phyloP scores from a whole-genome alignment of 2,797 vertebrate genomes.

The Kryptolebias ocellatus region DNA sequence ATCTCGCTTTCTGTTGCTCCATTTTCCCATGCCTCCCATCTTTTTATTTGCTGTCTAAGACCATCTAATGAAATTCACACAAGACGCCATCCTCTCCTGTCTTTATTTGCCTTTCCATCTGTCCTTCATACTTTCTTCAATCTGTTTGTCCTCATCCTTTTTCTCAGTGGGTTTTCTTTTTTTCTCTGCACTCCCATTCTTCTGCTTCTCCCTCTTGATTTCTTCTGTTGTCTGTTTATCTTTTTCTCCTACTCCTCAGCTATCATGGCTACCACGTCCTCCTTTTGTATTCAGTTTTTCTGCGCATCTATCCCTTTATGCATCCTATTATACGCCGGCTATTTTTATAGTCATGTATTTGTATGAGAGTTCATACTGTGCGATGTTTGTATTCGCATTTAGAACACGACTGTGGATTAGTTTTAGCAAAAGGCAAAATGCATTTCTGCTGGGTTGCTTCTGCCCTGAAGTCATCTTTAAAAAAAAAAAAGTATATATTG shows the following conservation, averaged over 20 bases:
- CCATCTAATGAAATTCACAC: conserved; percentile 67
- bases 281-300: conserved; percentile 1
- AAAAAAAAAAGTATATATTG: conserved; percentile 44
- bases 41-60: conserved; percentile 58
- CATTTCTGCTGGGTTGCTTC: conserved; percentile 48
- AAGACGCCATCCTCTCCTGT: conserved; percentile 18
- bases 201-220: conserved; percentile 12
- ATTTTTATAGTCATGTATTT: conserved; percentile 42
- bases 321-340: conserved; percentile 7
- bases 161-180: conserved; percentile 6
- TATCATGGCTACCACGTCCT: conserved; percentile 9
- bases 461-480: conserved; percentile 61
- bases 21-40: not conserved
- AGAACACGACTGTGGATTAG: conserved; percentile 49
- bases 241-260: conserved; percentile 1
- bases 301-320: conserved; percentile 31
- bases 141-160: conserved; percentile 15
- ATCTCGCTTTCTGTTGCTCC: conserved; percentile 25
- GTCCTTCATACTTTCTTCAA: conserved; percentile 30
- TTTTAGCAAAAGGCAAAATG: conserved; percentile 52
- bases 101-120: conserved; percentile 43
- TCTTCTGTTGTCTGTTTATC: conserved; percentile 18
- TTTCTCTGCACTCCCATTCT: conserved; percentile 18
- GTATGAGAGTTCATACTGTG: conserved; percentile 6
- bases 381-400: conserved; percentile 14